Conservation (phyloP, 1,140 invertebrate species). For the Rhyacophila brunnea region DNA sequence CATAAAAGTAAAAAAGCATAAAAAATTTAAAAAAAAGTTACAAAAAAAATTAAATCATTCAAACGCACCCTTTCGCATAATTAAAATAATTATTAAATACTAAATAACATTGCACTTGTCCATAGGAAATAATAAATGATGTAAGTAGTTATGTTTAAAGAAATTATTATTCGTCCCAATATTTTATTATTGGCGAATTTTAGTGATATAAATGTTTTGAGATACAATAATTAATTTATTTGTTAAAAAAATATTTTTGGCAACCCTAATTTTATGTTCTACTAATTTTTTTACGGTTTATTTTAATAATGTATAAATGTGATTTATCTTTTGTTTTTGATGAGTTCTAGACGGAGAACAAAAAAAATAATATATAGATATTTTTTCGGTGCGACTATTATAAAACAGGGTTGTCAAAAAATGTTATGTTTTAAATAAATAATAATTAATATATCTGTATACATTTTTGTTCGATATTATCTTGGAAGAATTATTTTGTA, state of each 20-base stretch:
- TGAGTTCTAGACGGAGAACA: too few species aligned
- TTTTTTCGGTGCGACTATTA: constrained; percentile 4
- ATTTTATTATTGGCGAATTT: constrained; percentile 4
- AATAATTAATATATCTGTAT: constrained; percentile 1
- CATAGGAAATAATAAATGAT: constrained; percentile 41
- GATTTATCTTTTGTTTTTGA: too few species aligned
- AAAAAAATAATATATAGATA: too few species aligned
- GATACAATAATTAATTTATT: neutral
- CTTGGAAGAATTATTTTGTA: too few species aligned
- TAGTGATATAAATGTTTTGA: constrained; percentile 2
- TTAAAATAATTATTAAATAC: constrained; percentile 39
- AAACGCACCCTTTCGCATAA: neutral
- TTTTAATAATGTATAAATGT: too few species aligned
- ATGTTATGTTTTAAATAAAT: neutral
- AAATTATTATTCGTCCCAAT: constrained; percentile 1
- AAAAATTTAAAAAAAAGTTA: neutral
- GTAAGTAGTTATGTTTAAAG: neutral
- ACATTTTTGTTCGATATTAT: neutral
- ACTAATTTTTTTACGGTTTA: too few species aligned
- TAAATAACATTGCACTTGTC: constrained; percentile 59
- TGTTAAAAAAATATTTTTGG: too few species aligned
- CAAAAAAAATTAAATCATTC: neutral
- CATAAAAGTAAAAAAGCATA: constrained; percentile 1
- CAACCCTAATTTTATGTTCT: too few species aligned
- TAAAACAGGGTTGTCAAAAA: constrained; percentile 8